Conservation (phyloP, 2,888 invertebrate species). For the Ceramica pisi region DNA sequence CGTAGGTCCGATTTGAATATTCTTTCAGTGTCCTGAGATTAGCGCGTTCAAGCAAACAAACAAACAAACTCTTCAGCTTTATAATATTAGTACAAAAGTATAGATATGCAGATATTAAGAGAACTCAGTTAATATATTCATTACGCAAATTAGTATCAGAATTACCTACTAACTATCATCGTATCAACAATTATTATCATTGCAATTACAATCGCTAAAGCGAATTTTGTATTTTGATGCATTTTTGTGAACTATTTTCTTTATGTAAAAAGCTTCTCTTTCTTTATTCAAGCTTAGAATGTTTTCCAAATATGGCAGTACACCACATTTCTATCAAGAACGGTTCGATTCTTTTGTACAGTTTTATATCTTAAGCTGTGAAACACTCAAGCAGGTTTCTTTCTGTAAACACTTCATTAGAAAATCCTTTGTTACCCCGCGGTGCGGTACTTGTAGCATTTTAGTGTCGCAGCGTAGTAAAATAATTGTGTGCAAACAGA, state of each 20-base stretch:
- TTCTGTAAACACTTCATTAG: slow-evolving; percentile 35
- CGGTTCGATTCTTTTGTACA: slow-evolving; percentile 5
- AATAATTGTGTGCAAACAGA: slow-evolving; percentile 75
- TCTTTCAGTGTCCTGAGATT: too few relatives aligned
- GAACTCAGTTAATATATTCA: slow-evolving; percentile 27
- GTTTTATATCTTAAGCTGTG: slow-evolving; percentile 19
- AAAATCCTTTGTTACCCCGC: slow-evolving; percentile 45
- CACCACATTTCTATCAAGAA: neutral
- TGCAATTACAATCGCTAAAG: neutral
- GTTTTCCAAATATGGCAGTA: slow-evolving; percentile 6
- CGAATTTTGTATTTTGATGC: neutral
- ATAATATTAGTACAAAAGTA: neutral
- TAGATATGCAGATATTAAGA: slow-evolving; percentile 12
- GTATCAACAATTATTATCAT: slow-evolving; percentile 1
- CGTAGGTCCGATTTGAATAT: too few relatives aligned
- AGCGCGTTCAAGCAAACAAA: too few relatives aligned
- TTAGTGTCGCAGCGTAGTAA: slow-evolving; percentile 63
- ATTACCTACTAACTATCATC: neutral
- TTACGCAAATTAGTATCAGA: slow-evolving; percentile 35
- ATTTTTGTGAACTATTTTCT: neutral
- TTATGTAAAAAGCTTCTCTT: too few relatives aligned
- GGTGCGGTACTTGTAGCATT: slow-evolving; percentile 52
- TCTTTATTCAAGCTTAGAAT: neutral
- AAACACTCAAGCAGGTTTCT: slow-evolving; percentile 26
- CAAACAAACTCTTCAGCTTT: too few relatives aligned